Evolutionary conservation across 2,888 invertebrate species (phyloP), one percentile per base, ranked within the genome.

Genomic region (Sinelater perroti): DNA sequence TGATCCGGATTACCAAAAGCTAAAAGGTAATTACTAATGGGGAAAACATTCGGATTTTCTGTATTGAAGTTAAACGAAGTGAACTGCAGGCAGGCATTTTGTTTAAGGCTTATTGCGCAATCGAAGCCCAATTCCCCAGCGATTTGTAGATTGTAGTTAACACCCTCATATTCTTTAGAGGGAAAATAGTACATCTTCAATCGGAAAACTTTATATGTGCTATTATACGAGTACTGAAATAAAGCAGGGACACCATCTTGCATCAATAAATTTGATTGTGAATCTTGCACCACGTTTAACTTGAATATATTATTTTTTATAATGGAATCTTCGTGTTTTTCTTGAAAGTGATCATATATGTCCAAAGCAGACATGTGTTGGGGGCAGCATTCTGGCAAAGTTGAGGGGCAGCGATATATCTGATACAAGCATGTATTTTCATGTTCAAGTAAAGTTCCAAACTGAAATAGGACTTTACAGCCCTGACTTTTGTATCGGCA

Each of bases 401-500:
- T 6, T 8, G 31, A 13, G 5, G 31, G 45, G 11, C 45, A 46
- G 6, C 10, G 11, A n/a, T 31, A 31, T 10, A n/a, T 26, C 1
- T 18, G 14, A 44, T 44, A 44, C 1, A 16, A 2, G 11, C 44
- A 44, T 2, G 8, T 8, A 7, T 7, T 1, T 14, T 44, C 44
- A 24, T 46, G 45, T 18, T 31, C 30, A 6, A 20, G 1, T 2
- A 20, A 5, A 10, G 17, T 3, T 17, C 20, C 31, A 30, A 46
- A 46, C 3, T 10, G 10, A 3, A 46, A 1, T 10, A n/a, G 10
- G 7, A 31, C 1, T 3, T 17, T 28, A 11, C 45, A 46, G 3
- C 45, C 45, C n/a, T 46, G 18, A 20, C 10, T 6, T 11, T 46
- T 31, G 13, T 16, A 46, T 7, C 18, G 45, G 10, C 45, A 46